These are phyloP conservation scores for Tanypteryx hageni DNA, from an alignment of 2,888 invertebrate species.

Conservation along the genomic window DNA sequence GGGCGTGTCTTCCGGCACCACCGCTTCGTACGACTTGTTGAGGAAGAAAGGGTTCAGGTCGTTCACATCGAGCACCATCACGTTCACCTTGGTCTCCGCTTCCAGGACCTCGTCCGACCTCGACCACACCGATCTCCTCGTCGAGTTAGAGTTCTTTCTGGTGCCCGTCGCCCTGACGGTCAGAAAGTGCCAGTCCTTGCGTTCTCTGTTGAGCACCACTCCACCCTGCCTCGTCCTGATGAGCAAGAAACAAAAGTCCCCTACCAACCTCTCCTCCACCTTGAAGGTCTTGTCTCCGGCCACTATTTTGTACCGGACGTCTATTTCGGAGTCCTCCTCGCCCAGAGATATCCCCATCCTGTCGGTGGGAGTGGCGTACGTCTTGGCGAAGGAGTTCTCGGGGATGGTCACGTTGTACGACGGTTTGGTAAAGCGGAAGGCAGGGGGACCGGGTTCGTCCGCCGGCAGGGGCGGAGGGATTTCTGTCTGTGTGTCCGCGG, in stretches of 20 bases:
- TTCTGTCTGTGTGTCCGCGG: not conserved
- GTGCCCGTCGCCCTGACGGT: conserved; percentile 83
- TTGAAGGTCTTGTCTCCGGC: conserved; percentile 95
- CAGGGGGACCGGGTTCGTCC: conserved; percentile 68
- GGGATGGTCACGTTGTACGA: conserved; percentile 93
- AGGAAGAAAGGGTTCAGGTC: conserved; percentile 96
- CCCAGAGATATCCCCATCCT: conserved; percentile 86
- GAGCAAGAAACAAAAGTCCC: conserved; percentile 95
- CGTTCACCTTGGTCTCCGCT: conserved; percentile 83
- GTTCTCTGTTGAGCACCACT: conserved; percentile 94
- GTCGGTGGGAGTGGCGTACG: conserved; percentile 84
- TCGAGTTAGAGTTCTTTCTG: conserved; percentile 33
- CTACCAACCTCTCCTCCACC: conserved; percentile 91
- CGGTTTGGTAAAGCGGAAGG: conserved; percentile 84
- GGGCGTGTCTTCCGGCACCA: conserved; percentile 92
- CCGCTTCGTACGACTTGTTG: conserved; percentile 90
- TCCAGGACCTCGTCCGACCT: conserved; percentile 78
- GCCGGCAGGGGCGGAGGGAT: conserved; percentile 14
- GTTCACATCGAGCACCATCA: conserved; percentile 89
- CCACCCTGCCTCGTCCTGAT: conserved; percentile 92
- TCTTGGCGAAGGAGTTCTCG: conserved; percentile 94
- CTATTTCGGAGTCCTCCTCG: conserved; percentile 73
- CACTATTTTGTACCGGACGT: conserved; percentile 90
- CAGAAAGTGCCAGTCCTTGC: conserved; percentile 88
- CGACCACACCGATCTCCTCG: conserved; percentile 71